Percentiles rank a stretch among this genome's conserved stretches.
Conservation (phyloP, 2,888 invertebrate genomes). For the Tetragonula carbonaria region DNA sequence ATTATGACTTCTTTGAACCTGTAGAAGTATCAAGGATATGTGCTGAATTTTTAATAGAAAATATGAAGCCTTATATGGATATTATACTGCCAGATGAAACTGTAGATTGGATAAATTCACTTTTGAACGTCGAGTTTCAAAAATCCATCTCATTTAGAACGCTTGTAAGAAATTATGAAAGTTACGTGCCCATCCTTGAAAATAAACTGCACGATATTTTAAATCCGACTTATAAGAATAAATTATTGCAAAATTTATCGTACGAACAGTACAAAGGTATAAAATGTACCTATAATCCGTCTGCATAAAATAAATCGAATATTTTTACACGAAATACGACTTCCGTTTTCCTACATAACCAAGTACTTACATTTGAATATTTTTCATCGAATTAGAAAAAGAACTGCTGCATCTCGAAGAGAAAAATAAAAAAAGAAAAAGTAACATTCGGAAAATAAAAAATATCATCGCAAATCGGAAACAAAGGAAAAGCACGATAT, state of each 20-base stretch:
- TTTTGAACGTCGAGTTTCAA: slow-evolving; percentile 51
- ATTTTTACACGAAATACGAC: neutral
- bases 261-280: slow-evolving; percentile 54
- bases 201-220: slow-evolving; percentile 68
- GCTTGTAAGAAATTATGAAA: slow-evolving; percentile 66
- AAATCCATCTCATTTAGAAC: slow-evolving; percentile 61
- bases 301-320: slow-evolving; percentile 14
- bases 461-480: neutral
- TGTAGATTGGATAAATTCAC: slow-evolving; percentile 70
- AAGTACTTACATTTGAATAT: neutral
- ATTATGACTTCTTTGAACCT: slow-evolving; percentile 78
- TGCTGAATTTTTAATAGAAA: slow-evolving; percentile 36
- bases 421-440: neutral
- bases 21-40: slow-evolving; percentile 69
- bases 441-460: neutral
- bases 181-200: slow-evolving; percentile 56
- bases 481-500: neutral
- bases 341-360: neutral
- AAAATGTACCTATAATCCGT: neutral
- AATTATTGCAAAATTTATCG: slow-evolving; percentile 70
- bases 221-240: slow-evolving; percentile 76
- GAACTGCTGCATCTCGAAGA: neutral
- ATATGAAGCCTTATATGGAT: slow-evolving; percentile 46
- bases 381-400: neutral
- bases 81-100: slow-evolving; percentile 55